Conservation (phyloP, 2,797 vertebrate genomes). For the Oreortyx pictus region DNA sequence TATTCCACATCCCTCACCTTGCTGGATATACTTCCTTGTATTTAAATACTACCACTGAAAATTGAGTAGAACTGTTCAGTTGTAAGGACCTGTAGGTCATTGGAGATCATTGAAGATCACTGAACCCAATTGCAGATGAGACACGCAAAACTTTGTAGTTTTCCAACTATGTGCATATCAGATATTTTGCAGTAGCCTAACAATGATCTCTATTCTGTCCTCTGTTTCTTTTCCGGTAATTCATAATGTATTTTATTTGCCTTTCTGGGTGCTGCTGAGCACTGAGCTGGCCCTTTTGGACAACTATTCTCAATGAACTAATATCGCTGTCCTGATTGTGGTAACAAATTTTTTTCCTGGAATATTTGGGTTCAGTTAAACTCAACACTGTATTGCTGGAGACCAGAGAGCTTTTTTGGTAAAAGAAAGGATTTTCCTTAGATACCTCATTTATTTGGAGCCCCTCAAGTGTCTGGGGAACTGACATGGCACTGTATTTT, state of each 20-base stretch:
- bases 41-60: neutral
- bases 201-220: neutral
- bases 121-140: neutral
- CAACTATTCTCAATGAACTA: neutral
- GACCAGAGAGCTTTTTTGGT: neutral
- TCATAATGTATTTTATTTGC: neutral
- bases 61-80: neutral
- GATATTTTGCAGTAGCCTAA: neutral
- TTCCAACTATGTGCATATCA: neutral
- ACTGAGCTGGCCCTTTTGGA: neutral
- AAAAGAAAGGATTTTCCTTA: neutral
- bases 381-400: neutral
- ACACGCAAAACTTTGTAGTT: neutral
- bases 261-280: neutral
- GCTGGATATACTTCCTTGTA: neutral
- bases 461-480: neutral
- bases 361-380: neutral
- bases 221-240: neutral
- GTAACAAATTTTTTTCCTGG: neutral
- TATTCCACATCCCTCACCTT: accelerated
- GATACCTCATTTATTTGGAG: neutral
- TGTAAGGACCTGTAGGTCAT: neutral
- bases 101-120: too few relatives aligned
- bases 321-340: neutral
- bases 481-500: neutral